Conservation (phyloP, 92 coral and sea anemone species). For the Heteractis magnifica region DNA sequence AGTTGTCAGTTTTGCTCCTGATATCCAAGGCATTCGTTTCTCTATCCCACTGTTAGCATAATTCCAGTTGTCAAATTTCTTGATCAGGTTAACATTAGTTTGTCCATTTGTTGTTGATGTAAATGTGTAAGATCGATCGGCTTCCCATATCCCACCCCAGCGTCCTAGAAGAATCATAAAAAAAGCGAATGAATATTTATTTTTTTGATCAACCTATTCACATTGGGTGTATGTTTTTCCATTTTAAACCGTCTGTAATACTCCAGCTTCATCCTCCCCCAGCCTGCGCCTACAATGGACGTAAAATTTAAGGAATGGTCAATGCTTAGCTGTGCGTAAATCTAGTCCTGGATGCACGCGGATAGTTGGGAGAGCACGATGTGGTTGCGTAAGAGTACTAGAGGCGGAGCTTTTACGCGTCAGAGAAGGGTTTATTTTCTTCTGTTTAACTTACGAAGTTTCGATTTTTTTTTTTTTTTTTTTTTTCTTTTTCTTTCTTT, state of each 20-base stretch:
- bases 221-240: neutral
- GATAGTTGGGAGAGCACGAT: too few species aligned
- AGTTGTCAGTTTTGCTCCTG: too few species aligned
- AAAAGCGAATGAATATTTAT: neutral
- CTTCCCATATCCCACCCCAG: constrained; percentile 83
- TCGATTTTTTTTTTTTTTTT: neutral
- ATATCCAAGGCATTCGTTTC: constrained; percentile 82
- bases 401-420: neutral
- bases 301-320: too few species aligned
- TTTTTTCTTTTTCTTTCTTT: neutral
- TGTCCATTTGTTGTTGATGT: constrained; percentile 57
- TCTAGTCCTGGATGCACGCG: too few species aligned
- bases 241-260: neutral
- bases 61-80: constrained; percentile 73
- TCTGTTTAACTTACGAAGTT: too few species aligned
- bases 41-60: constrained; percentile 52
- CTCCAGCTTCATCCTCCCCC: too few species aligned
- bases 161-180: constrained; percentile 42
- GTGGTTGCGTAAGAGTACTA: neutral
- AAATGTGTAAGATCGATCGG: constrained; percentile 61
- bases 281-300: too few species aligned
- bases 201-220: neutral
- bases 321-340: too few species aligned
- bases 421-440: too few species aligned
- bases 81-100: constrained; percentile 52